These are phyloP conservation scores for Microhierax caerulescens DNA, from an alignment of 2,797 vertebrate species.

Conservation along the genomic window DNA sequence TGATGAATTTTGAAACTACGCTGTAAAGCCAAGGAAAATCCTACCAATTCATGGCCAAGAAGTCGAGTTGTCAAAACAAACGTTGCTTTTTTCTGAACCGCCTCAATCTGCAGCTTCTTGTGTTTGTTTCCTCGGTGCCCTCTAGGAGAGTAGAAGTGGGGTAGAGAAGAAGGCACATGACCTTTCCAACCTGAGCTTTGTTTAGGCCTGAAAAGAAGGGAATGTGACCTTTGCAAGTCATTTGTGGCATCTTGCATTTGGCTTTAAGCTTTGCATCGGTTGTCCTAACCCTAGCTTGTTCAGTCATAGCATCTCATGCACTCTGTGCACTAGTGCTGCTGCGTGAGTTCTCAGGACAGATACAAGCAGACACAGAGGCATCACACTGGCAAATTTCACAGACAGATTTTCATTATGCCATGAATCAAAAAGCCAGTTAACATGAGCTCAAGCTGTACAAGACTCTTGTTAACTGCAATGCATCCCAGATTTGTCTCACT, in stretches of 20 bases:
- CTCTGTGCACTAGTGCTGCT: background rate
- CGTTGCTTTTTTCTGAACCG: background rate
- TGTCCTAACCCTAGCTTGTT: background rate
- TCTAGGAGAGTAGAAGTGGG: background rate
- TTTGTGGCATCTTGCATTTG: background rate
- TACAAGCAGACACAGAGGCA: background rate
- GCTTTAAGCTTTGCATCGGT: background rate
- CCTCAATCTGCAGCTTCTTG: background rate
- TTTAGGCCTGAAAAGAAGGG: background rate
- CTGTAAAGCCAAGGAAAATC: background rate
- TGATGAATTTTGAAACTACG: background rate
- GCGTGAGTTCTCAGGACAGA: background rate
- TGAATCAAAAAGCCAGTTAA: background rate
- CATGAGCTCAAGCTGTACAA: background rate
- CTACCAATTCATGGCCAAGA: background rate
- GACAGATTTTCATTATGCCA: background rate
- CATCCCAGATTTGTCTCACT: background rate
- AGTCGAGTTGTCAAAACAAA: constrained; percentile 31
- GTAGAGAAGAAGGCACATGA: background rate
- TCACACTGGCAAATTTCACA: background rate
- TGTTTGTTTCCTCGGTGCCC: background rate
- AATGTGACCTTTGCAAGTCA: background rate
- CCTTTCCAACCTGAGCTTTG: background rate
- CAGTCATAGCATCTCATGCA: fast-evolving
- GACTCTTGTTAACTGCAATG: background rate